Evolutionary conservation across 2,113 vertebrate species (phyloP).

Genomic region (Hylia prasina): DNA sequence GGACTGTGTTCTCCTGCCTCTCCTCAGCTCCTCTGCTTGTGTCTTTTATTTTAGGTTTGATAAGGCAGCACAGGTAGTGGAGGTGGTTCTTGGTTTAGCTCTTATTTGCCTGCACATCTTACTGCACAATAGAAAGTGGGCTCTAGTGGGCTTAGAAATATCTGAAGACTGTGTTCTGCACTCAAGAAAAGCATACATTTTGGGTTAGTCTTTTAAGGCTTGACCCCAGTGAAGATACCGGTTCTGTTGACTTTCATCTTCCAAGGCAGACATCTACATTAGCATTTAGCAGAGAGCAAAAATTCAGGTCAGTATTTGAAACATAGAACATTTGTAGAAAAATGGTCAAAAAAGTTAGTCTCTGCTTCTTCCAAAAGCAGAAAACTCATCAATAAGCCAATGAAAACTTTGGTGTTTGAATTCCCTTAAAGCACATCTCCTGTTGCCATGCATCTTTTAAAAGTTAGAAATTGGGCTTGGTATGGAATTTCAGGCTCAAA

Average conservation of each 20-base stretch:
- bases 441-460: neutral
- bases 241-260: neutral
- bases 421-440: neutral
- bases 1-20: neutral
- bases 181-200: neutral
- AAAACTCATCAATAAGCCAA: neutral
- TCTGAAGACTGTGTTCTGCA: neutral
- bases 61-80: neutral
- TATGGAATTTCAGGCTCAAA: neutral
- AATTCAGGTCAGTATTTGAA: neutral
- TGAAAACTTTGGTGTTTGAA: neutral
- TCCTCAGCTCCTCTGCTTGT: neutral
- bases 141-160: neutral
- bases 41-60: neutral
- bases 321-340: neutral
- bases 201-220: neutral
- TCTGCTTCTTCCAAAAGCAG: neutral
- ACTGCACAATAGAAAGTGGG: neutral
- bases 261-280: neutral
- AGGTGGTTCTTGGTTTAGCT: neutral
- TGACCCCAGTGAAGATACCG: neutral
- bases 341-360: neutral
- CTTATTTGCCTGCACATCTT: neutral
- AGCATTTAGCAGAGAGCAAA: neutral
- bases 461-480: neutral